Percentiles rank a stretch among this genome's conserved stretches.
These are phyloP conservation scores for Macrostomum cliftonense DNA, from an alignment of 2,888 invertebrate genomes.

Conservation along the genomic window DNA sequence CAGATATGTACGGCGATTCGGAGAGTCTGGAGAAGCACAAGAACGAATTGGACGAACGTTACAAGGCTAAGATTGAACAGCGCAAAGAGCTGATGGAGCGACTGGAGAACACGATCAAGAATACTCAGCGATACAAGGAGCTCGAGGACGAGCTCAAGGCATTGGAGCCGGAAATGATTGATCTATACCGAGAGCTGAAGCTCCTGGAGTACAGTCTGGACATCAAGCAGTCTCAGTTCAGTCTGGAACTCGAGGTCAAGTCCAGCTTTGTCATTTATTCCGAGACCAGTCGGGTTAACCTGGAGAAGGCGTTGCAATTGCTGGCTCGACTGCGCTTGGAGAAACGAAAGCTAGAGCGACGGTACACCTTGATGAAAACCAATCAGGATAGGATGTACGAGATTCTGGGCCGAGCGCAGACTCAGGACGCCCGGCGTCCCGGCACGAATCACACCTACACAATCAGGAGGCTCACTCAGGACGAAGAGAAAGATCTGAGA, in stretches of 20 bases:
- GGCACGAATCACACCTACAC: no score
- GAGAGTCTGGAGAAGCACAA: conserved; percentile 11
- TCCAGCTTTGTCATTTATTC: conserved; percentile 19
- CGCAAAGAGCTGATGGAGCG: conserved; percentile 9
- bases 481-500: no score
- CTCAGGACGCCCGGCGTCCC: no score
- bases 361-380: conserved; percentile 17
- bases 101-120: conserved; percentile 7
- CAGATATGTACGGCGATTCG: conserved; percentile 14
- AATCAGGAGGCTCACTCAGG: no score
- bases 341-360: conserved; percentile 18
- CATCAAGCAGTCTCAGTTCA: conserved; percentile 20
- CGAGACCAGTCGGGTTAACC: conserved; percentile 6
- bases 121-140: conserved; percentile 10
- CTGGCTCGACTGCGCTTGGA: conserved; percentile 13
- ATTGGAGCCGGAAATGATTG: conserved; percentile 15
- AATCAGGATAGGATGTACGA: conserved; percentile 18
- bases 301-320: conserved; percentile 13
- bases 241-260: conserved; percentile 20
- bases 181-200: conserved; percentile 17
- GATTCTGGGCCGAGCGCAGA: conserved; percentile 13
- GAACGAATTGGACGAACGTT: conserved; percentile 13
- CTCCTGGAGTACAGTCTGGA: conserved; percentile 20
- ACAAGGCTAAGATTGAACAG: conserved; percentile 7
- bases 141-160: conserved; percentile 13